These are phyloP conservation scores for Drosophila subsilvestris DNA, from an alignment of 2,888 invertebrate genomes.

Conservation along the genomic window DNA sequence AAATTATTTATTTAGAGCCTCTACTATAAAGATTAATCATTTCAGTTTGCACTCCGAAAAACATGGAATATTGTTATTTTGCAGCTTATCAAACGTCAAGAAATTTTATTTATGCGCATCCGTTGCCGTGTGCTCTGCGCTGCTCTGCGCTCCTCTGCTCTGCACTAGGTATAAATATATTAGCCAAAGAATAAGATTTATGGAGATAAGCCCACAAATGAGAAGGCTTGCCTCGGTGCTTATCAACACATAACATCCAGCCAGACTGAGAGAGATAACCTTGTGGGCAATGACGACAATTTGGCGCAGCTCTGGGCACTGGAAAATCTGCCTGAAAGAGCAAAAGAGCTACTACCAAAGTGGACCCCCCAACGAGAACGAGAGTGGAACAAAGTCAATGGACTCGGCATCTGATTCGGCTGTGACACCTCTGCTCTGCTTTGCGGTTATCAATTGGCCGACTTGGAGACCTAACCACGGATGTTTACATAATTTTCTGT, in stretches of 20 bases:
- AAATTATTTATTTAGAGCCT: conserved; percentile 13
- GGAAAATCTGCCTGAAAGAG: neutral
- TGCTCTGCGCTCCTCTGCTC: conserved; percentile 15
- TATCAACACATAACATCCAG: conserved; percentile 24
- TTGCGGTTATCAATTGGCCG: conserved; percentile 19
- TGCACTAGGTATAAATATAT: conserved; percentile 15
- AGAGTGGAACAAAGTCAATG: conserved; percentile 62
- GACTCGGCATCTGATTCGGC: conserved; percentile 49
- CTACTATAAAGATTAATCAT: neutral
- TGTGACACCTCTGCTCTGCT: conserved; percentile 14
- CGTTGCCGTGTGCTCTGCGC: conserved; percentile 38
- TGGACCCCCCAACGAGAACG: conserved; percentile 26
- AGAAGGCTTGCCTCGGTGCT: conserved; percentile 15
- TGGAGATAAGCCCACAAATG: conserved; percentile 27
- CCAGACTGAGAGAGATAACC: conserved; percentile 32
- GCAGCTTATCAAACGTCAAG: conserved; percentile 16
- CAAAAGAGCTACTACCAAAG: neutral
- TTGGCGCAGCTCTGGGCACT: neutral
- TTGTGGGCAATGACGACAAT: conserved; percentile 19
- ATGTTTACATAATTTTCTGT: conserved; percentile 30
- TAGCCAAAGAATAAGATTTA: conserved; percentile 31
- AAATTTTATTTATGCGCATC: conserved; percentile 29
- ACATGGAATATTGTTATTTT: conserved; percentile 7
- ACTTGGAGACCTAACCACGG: conserved; percentile 24
- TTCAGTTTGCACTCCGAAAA: neutral